phyloP scores from a whole-genome alignment of 2,797 vertebrate genomes.

The Thamnophis elegans region DNA sequence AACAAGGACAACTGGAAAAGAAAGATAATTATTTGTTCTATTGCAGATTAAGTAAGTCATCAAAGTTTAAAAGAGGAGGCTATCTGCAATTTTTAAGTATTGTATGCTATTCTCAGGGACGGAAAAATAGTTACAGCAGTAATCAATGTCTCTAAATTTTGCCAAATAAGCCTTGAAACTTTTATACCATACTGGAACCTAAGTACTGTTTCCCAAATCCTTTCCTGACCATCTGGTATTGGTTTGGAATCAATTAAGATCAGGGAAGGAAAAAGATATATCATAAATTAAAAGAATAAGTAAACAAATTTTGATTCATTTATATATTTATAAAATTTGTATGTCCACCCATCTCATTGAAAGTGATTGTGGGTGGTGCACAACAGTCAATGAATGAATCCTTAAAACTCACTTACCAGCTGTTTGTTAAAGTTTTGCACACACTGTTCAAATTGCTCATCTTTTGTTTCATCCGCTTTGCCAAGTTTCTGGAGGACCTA shows the following conservation, averaged over 20 bases:
- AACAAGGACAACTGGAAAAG: neutral
- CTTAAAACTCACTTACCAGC: slow-evolving; percentile 78
- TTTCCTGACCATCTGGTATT: neutral
- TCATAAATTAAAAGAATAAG: neutral
- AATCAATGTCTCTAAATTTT: neutral
- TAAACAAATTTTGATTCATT: neutral
- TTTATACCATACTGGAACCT: neutral
- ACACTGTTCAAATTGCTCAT: slow-evolving; percentile 93
- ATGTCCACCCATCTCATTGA: neutral
- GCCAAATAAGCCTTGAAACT: neutral
- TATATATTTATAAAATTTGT: neutral
- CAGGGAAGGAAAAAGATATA: neutral
- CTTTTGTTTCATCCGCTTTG: slow-evolving; percentile 98
- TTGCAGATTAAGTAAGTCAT: neutral
- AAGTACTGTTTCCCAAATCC: neutral
- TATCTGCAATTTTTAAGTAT: neutral
- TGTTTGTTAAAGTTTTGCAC: slow-evolving; percentile 99
- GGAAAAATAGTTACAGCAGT: neutral
- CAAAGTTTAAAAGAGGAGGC: neutral
- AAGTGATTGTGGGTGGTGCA: neutral
- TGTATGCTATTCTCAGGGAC: neutral
- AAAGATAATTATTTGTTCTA: neutral
- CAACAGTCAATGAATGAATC: neutral
- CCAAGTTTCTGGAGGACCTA: slow-evolving; percentile 98
- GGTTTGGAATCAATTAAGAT: neutral